These are phyloP conservation scores for Idaea dimidiata DNA, from an alignment of 2,888 invertebrate genomes.

Conservation along the genomic window DNA sequence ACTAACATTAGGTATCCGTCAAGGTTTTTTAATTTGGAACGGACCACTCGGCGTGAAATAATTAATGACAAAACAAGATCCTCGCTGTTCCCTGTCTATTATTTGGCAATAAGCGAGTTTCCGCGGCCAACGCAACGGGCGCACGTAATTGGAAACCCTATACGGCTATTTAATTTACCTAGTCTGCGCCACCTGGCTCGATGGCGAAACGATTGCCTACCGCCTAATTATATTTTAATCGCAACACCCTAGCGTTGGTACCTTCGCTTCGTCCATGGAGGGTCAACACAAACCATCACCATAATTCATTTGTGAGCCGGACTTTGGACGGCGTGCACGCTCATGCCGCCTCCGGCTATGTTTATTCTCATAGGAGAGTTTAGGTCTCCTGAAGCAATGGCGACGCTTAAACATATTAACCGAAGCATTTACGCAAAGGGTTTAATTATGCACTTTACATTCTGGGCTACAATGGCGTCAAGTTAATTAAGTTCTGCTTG, in stretches of 20 bases:
- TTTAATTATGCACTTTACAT: conserved; percentile 74
- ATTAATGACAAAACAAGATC: conserved; percentile 66
- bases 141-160: conserved; percentile 71
- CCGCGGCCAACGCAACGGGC: conserved; percentile 57
- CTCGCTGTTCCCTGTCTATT: conserved; percentile 63
- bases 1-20: conserved; percentile 41
- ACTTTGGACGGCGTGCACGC: conserved; percentile 52
- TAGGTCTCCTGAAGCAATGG: conserved; percentile 76
- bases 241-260: conserved; percentile 53
- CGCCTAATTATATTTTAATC: conserved; percentile 81
- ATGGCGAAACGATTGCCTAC: conserved; percentile 78
- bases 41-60: conserved; percentile 43
- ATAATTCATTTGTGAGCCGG: conserved; percentile 75
- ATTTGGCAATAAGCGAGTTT: conserved; percentile 71
- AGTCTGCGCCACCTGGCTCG: conserved; percentile 73
- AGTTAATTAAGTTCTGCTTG: conserved; percentile 76
- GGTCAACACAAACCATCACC: conserved; percentile 44
- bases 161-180: conserved; percentile 77
- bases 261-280: conserved; percentile 32
- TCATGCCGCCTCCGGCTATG: conserved; percentile 58
- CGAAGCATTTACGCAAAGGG: conserved; percentile 74
- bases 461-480: conserved; percentile 69
- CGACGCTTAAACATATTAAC: conserved; percentile 76
- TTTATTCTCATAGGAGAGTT: conserved; percentile 79
- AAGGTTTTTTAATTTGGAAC: conserved; percentile 28